These are phyloP conservation scores for Fundulus diaphanus DNA, from an alignment of 2,797 vertebrate genomes.

Conservation along the genomic window DNA sequence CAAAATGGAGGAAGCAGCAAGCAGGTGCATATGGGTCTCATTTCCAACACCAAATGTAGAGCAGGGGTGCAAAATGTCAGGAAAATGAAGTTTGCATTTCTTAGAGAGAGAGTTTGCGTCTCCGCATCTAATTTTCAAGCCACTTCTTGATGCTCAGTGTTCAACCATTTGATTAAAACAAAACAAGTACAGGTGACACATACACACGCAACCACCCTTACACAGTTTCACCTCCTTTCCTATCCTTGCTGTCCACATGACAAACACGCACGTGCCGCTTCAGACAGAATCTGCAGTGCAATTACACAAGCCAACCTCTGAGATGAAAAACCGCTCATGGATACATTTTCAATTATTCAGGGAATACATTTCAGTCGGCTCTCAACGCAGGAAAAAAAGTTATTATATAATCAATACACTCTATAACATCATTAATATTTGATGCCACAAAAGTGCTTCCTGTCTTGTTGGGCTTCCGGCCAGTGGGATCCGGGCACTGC, in stretches of 20 bases:
- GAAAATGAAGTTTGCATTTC: slow-evolving; percentile 41
- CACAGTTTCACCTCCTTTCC: slow-evolving; percentile 55
- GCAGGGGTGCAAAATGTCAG: slow-evolving; percentile 25
- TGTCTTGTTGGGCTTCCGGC: slow-evolving; percentile 74
- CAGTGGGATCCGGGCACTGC: slow-evolving; percentile 65
- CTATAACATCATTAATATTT: slow-evolving; percentile 81
- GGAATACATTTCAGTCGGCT: slow-evolving; percentile 77
- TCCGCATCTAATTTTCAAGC: slow-evolving; percentile 43
- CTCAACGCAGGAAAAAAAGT: slow-evolving; percentile 78
- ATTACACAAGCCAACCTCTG: slow-evolving; percentile 73
- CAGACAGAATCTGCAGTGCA: slow-evolving; percentile 74
- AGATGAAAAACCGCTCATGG: slow-evolving; percentile 80
- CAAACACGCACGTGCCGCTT: slow-evolving; percentile 58
- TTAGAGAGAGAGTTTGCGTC: slow-evolving; percentile 41
- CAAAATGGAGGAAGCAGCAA: slow-evolving; percentile 72
- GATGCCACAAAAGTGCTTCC: slow-evolving; percentile 80
- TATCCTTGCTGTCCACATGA: slow-evolving; percentile 57
- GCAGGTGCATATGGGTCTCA: slow-evolving; percentile 69
- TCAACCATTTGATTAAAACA: slow-evolving; percentile 68
- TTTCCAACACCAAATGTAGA: slow-evolving; percentile 47
- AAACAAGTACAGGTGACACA: slow-evolving; percentile 32
- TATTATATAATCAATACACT: slow-evolving; percentile 84
- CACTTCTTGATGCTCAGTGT: slow-evolving; percentile 40
- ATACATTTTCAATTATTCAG: slow-evolving; percentile 82
- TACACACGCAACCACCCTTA: slow-evolving; percentile 34